Evolutionary conservation across 2,113 vertebrate genomes (phyloP).

Genomic region (Ciconia maguari): DNA sequence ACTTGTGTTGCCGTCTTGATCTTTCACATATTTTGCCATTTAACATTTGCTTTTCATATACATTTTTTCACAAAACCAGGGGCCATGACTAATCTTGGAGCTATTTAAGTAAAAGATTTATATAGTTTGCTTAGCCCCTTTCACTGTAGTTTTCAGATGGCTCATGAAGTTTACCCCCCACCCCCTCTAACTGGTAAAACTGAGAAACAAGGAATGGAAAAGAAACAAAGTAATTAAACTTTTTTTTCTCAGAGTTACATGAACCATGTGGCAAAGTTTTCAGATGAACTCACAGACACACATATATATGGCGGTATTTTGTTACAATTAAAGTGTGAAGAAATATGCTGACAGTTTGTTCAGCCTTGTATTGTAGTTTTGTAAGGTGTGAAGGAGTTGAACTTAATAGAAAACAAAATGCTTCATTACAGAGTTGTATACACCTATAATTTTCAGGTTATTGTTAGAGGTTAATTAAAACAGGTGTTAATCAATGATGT

Average conservation of each 20-base stretch:
- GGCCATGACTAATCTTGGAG: not conserved
- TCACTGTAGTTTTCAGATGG: not conserved
- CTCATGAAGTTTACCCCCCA: not conserved
- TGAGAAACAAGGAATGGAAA: not conserved
- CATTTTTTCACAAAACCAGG: not conserved
- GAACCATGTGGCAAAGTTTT: not conserved
- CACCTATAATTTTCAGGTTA: not conserved
- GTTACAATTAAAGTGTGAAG: not conserved
- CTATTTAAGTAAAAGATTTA: not conserved
- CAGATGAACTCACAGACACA: not conserved
- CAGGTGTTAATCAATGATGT: not conserved
- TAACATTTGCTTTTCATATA: not conserved
- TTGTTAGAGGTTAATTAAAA: conserved; percentile 6
- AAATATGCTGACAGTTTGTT: not conserved
- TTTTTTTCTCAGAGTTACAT: not conserved
- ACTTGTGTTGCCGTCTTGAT: not conserved
- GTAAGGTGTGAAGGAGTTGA: not conserved
- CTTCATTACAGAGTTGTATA: not conserved
- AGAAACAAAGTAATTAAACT: not conserved
- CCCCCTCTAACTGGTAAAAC: not conserved
- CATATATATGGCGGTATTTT: not conserved
- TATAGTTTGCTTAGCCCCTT: not conserved
- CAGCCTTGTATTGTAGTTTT: not conserved
- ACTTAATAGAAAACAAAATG: not conserved
- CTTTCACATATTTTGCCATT: not conserved